These are phyloP conservation scores for Babyrousa celebensis DNA, from an alignment of 2,797 vertebrate species.

Conservation along the genomic window DNA sequence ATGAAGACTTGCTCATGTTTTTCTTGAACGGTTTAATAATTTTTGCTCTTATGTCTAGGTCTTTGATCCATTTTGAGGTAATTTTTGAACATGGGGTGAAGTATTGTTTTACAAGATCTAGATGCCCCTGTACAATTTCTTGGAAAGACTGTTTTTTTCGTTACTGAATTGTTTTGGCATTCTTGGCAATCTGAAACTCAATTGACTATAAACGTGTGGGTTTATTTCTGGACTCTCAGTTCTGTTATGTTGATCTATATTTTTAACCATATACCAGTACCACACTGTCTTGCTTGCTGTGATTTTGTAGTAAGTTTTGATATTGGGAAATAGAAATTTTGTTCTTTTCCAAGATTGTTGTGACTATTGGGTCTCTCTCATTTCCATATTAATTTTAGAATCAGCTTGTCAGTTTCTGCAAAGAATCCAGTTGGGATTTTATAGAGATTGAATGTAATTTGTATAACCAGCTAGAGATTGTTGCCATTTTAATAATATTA, in stretches of 20 bases:
- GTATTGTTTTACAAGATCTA: constrained; percentile 34
- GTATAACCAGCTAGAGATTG: background rate
- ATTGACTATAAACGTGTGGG: constrained; percentile 2
- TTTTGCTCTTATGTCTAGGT: constrained; percentile 43
- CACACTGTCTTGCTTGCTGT: background rate
- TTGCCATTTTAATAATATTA: background rate
- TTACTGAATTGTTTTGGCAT: constrained; percentile 45
- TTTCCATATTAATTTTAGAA: constrained; percentile 16
- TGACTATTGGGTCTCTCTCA: background rate
- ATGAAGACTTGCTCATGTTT: background rate
- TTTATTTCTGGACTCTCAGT: background rate
- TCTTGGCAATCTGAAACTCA: constrained; percentile 27
- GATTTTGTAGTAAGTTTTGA: constrained; percentile 27
- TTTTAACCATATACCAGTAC: background rate
- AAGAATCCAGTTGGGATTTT: background rate
- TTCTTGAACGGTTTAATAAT: constrained; percentile 30
- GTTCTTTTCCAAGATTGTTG: constrained; percentile 40
- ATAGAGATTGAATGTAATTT: background rate
- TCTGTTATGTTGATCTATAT: background rate
- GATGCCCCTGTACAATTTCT: background rate
- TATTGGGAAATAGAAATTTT: background rate
- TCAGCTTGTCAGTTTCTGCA: background rate
- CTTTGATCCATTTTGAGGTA: background rate
- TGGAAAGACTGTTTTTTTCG: constrained; percentile 9
- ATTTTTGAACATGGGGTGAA: constrained; percentile 19